Evolutionary conservation across 2,113 vertebrate genomes (phyloP), one percentile per base, ranked within the genome.

Genomic region (Silurus asotus): DNA sequence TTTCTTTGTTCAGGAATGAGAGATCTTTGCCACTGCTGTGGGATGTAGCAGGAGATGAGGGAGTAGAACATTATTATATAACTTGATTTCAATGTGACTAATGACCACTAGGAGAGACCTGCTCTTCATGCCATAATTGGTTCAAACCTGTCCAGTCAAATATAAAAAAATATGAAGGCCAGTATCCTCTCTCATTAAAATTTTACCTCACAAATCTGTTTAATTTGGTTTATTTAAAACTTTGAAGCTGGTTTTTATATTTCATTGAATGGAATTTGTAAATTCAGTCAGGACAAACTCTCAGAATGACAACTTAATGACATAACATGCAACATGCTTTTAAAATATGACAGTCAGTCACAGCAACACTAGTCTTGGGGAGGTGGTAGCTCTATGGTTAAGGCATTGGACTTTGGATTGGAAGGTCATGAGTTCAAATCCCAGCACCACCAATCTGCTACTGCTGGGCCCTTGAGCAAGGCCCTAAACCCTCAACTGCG

Each of bases 1-100:
- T 86, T 90, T 89, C 87, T 91, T 88, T 76, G 90, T 84, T 88
- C 85, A 28, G 15, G 59, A 72, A 64, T 84, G 51, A 20, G 19
- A 48, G 82, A 74, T n/a, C 23, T 15, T 53, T 49, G 45, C 72
- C 74, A 78, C 15, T 9, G n/a, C 5, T 14, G 65, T 48, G 67
- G 28, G 25, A 72, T 45, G 64, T 11, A 70, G 70, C 25, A 56
- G 15, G 3, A 69, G 14, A 55, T 20, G n/a, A 69, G 14, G 25
- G 25, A 82, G 56, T 64, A 28, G 13, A 8, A 78, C 4, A 37
- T 20, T 79, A 8, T 6, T 15, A 1, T 55, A 55, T 7, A 23
- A 75, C 9, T 76, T 17, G 5, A 37, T 58, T 28, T 58, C 15
- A 56, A 28, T 78, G n/a, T 37, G 23, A 76, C 51, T 15, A 76